A percentile compares a stretch with the other conserved stretches of the same genome.
These are phyloP conservation scores for Belgica antarctica DNA, from an alignment of 2,888 invertebrate genomes.

Conservation along the genomic window DNA sequence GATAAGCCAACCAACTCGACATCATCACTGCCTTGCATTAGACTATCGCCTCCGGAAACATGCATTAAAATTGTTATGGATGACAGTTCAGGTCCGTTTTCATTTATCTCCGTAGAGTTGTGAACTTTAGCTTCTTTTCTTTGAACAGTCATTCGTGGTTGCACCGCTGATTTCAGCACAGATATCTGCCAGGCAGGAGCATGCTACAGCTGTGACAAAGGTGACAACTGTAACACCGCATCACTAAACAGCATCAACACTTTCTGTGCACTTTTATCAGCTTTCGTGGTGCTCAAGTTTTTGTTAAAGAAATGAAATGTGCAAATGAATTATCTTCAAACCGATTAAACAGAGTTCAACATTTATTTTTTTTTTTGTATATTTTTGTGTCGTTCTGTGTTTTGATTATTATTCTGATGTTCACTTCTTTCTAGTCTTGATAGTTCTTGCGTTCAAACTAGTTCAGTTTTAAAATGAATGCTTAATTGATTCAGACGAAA, in stretches of 20 bases:
- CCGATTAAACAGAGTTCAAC: too few species aligned
- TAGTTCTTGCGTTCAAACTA: too few species aligned
- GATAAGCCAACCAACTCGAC: neutral
- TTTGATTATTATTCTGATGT: too few species aligned
- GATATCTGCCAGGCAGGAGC: neutral
- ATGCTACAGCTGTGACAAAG: neutral
- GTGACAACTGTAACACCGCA: neutral
- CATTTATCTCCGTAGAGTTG: neutral
- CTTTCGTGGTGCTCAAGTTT: too few species aligned
- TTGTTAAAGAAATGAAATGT: too few species aligned
- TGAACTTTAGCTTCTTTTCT: neutral
- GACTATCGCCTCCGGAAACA: neutral
- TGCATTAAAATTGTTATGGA: neutral
- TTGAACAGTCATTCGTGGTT: constrained; percentile 33
- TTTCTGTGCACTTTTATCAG: too few species aligned
- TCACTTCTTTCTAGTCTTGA: too few species aligned
- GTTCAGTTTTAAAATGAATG: too few species aligned
- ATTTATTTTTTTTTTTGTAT: too few species aligned
- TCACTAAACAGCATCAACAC: neutral
- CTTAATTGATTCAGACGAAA: too few species aligned
- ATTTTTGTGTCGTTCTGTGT: too few species aligned
- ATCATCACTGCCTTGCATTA: constrained; percentile 16
- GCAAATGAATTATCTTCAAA: too few species aligned
- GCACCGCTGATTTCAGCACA: constrained; percentile 8
- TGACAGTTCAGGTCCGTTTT: constrained; percentile 4